Base-by-base conservation (phyloP, 1,140 invertebrate genomes). In the Colletes gigas region DNA sequence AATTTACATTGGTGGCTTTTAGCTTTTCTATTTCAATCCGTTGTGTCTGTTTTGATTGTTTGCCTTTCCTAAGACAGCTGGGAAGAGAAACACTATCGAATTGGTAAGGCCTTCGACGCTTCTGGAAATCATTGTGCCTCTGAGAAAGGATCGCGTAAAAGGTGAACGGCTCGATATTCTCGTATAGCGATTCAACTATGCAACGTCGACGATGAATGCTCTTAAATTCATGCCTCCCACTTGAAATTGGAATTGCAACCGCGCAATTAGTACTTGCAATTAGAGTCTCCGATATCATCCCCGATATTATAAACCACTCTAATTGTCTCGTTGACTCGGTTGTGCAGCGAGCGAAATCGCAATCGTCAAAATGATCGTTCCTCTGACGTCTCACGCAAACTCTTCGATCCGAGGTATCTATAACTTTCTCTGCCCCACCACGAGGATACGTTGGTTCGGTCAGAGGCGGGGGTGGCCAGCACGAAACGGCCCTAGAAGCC, bases 401-500 rank as follows among this genome's bases (percentile, higher is more conserved):
- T 70, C 77, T 83, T 87, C 85, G 84, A 86, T 83, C 81, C 76
- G 52, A 62, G 84, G 63, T 82, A 85, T 86, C 85, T 82, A 83
- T 85, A 86, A 83, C 65, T 72, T 59, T 39, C 55, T 67, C 54
- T 39, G 7, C 54, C n/a, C 30, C 80, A 17, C 55, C 67, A n/a
- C 52, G 74, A 65, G 68, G 75, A 81, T 82, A 68, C 55, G 81
- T 71, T 60, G 73, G 62, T 59, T 60, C 67, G 70, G n/a, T 44
- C 41, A 65, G 69, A 70, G 54, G 63, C 19, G 67, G 72, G 77
- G 82, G 83, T 68, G 81, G 85, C 69, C 54, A 85, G 63, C 85
- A 87, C 84, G 85, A 87, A 87, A 87, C 85, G 73, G 70, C 84
- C 73, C 76, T 68, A 82, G 88, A 88, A 87, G 81, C 90, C 87